A percentile compares a stretch with the other conserved stretches of the same genome.
Conservation (phyloP, 2,888 invertebrate genomes). For the Rhingia rostrata region DNA sequence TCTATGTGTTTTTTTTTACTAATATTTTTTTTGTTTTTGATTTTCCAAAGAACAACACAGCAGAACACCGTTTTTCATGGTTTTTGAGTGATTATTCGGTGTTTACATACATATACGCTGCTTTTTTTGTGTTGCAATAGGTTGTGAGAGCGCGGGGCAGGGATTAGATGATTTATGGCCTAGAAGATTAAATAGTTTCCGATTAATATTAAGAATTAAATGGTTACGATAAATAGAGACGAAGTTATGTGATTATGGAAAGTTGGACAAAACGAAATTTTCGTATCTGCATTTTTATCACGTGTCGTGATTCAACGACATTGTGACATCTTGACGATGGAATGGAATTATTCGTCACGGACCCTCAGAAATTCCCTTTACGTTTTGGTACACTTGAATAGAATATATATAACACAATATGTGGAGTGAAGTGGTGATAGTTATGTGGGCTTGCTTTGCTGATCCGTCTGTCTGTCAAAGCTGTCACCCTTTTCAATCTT, state of each 20-base stretch:
- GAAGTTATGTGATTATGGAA: slow-evolving; percentile 14
- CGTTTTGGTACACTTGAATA: too few species aligned
- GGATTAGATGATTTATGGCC: not conserved
- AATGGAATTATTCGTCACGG: too few species aligned
- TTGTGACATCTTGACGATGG: too few species aligned
- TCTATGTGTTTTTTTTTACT: slow-evolving; percentile 35
- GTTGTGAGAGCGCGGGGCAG: not conserved
- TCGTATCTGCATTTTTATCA: too few species aligned
- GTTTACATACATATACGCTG: not conserved
- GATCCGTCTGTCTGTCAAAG: too few species aligned
- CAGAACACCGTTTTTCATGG: slow-evolving; percentile 9
- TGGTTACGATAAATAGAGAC: slow-evolving; percentile 6
- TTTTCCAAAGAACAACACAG: not conserved
- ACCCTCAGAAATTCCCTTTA: too few species aligned
- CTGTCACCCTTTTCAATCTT: too few species aligned
- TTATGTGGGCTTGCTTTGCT: too few species aligned
- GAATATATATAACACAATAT: too few species aligned
- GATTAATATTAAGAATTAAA: not conserved
- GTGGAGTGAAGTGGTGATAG: too few species aligned
- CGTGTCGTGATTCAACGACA: too few species aligned
- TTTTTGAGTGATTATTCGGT: slow-evolving; percentile 15
- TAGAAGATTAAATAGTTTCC: not conserved
- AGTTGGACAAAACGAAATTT: too few species aligned
- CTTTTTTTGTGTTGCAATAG: slow-evolving; percentile 19
- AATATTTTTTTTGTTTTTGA: slow-evolving; percentile 14